Percentiles rank a stretch among this genome's conserved stretches.
Evolutionary conservation across 2,888 invertebrate species (phyloP).

Genomic region (Hemicrepidius hirtus): DNA sequence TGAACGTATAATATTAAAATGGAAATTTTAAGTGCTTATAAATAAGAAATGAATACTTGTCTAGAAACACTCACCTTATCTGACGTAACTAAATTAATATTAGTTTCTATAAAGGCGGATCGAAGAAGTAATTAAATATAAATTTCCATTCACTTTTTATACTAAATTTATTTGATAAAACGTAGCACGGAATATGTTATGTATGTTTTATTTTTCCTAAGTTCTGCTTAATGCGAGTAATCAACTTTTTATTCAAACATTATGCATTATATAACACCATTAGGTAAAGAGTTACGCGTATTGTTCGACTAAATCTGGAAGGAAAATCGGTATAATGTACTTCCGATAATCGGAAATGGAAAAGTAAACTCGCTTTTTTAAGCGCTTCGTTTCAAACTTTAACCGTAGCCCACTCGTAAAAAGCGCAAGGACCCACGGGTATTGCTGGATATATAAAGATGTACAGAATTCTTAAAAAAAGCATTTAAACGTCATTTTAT

Average conservation of each 20-base stretch:
- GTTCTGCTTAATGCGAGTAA: constrained; percentile 9
- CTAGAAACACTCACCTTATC: no score
- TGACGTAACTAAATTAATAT: no score
- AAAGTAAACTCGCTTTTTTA: constrained; percentile 31
- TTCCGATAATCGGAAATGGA: constrained; percentile 36
- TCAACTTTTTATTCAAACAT: constrained; percentile 15
- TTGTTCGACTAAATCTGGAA: constrained; percentile 28
- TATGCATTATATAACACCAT: constrained; percentile 16
- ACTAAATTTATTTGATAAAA: constrained; percentile 1
- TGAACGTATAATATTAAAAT: no score
- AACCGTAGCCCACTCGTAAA: constrained; percentile 24
- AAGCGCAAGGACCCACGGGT: constrained; percentile 22
- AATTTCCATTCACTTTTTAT: no score
- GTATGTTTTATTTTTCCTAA: neutral
- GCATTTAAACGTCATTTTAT: neutral
- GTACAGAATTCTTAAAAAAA: neutral
- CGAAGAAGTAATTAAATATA: no score
- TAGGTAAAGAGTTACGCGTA: constrained; percentile 12
- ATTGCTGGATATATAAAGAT: constrained; percentile 6
- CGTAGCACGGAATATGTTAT: neutral
- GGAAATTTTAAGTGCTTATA: no score
- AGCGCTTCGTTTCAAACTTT: constrained; percentile 10
- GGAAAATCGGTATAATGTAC: constrained; percentile 31
- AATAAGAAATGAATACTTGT: no score
- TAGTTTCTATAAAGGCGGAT: no score